Percentiles rank a stretch among this genome's conserved stretches.
Evolutionary conservation across 2,797 vertebrate species (phyloP).

Genomic region (Nyctibius grandis): DNA sequence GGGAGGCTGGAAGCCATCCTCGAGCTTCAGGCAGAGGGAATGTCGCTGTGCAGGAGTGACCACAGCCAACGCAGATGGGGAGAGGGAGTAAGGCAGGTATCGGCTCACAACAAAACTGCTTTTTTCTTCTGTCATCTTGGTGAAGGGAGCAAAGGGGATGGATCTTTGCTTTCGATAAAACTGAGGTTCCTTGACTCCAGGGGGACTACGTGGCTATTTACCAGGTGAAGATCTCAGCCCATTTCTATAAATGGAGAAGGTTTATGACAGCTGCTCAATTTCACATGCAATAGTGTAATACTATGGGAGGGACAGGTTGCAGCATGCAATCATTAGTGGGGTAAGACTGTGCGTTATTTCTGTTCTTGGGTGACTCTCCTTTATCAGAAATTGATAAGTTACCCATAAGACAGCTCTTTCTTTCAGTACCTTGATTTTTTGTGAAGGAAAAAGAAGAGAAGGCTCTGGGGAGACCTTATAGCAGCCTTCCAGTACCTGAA

Average conservation of each 20-base stretch:
- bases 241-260: neutral
- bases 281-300: neutral
- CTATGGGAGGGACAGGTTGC: neutral
- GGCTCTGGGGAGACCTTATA: too few relatives aligned
- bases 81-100: neutral
- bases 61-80: neutral
- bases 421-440: neutral
- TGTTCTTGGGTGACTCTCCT: neutral
- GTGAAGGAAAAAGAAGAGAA: neutral
- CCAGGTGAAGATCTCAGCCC: neutral
- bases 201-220: neutral
- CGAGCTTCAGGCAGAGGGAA: neutral
- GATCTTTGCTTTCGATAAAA: neutral
- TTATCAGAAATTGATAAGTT: neutral
- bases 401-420: neutral
- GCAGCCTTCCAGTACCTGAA: too few relatives aligned
- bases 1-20: neutral
- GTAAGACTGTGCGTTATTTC: neutral
- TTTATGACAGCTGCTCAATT: neutral
- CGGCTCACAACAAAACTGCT: neutral
- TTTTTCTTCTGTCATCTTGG: neutral
- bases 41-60: neutral
- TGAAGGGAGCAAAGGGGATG: neutral
- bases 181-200: neutral
- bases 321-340: neutral